These are phyloP conservation scores for Oreocharis arfaki DNA, from an alignment of 2,113 vertebrate species.

Conservation along the genomic window DNA sequence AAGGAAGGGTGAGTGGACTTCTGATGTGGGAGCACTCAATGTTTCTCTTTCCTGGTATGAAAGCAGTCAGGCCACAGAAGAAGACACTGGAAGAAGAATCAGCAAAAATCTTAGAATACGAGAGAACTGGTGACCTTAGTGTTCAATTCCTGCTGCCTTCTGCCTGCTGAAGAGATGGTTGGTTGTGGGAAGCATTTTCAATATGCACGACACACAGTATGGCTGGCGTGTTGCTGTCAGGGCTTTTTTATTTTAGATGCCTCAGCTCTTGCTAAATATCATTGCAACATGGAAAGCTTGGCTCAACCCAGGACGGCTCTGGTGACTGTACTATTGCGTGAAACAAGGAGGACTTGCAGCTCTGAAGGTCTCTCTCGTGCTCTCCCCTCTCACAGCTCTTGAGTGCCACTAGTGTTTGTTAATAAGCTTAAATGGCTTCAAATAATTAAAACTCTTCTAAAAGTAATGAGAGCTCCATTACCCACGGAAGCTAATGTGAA, in stretches of 20 bases:
- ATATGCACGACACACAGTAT: background rate
- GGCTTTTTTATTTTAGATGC: background rate
- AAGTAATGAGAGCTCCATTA: background rate
- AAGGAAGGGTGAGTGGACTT: slow-evolving; percentile 30
- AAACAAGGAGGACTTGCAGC: background rate
- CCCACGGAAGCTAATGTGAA: background rate
- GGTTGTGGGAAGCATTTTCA: background rate
- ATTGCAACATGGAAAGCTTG: background rate
- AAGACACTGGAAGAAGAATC: background rate
- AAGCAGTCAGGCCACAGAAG: background rate
- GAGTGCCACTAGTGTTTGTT: background rate
- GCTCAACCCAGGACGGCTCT: background rate
- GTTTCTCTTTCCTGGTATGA: background rate
- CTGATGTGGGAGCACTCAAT: background rate
- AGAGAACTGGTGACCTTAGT: background rate
- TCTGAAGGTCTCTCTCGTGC: background rate
- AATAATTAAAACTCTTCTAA: background rate
- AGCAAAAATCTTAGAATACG: background rate
- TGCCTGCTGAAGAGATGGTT: background rate
- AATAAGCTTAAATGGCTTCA: background rate
- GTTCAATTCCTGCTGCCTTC: background rate
- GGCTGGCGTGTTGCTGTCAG: background rate
- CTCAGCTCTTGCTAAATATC: background rate
- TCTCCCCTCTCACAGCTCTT: background rate
- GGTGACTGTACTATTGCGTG: background rate